Conservation (phyloP, 2,113 vertebrate genomes). For the Chunga burmeisteri region DNA sequence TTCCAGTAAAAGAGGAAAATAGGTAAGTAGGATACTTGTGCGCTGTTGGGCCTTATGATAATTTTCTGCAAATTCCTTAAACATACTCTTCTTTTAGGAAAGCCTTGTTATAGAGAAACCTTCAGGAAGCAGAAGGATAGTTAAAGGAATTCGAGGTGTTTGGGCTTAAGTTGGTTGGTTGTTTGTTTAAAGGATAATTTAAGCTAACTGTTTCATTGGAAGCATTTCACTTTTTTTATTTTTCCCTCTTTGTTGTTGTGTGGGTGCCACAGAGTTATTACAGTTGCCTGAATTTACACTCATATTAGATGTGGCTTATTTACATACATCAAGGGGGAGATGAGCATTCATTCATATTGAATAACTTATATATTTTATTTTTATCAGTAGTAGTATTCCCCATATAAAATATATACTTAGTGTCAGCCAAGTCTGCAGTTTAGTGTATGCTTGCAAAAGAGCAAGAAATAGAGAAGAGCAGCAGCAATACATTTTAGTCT, state of each 20-base stretch:
- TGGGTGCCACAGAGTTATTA: not conserved
- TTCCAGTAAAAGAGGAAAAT: not conserved
- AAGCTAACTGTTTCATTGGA: not conserved
- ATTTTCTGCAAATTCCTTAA: not conserved
- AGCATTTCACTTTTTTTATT: not conserved
- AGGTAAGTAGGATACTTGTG: not conserved
- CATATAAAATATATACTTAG: not conserved
- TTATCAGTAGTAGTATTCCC: not conserved
- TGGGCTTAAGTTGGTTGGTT: not conserved
- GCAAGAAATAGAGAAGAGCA: not conserved
- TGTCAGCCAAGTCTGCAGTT: not conserved
- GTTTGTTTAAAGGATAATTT: not conserved
- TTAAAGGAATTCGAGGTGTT: not conserved
- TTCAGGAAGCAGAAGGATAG: not conserved
- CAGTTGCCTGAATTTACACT: not conserved
- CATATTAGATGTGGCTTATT: not conserved
- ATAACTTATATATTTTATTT: constrained; percentile 34
- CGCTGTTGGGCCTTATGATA: not conserved
- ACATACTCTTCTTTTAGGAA: not conserved
- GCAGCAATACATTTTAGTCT: not conserved
- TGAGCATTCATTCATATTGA: constrained; percentile 60
- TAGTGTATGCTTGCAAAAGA: not conserved
- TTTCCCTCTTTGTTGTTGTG: not conserved
- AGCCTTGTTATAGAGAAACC: not conserved
- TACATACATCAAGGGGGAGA: constrained; percentile 7